Percentiles rank a stretch among this genome's conserved stretches.
phyloP scores from a whole-genome alignment of 2,113 vertebrate species.

The Mastomys natalensis region DNA sequence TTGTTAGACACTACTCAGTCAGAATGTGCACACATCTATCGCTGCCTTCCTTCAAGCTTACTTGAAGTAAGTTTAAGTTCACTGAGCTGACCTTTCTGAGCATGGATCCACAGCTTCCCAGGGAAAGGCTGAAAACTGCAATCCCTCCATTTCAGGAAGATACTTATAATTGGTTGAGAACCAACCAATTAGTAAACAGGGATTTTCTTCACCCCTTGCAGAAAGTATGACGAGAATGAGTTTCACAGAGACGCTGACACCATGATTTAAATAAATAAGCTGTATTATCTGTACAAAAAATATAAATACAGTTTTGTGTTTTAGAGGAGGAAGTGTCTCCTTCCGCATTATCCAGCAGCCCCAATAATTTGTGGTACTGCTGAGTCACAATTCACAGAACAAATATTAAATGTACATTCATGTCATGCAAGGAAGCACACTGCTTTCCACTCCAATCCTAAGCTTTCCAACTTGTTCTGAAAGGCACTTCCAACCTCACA shows the following conservation, averaged over 20 bases:
- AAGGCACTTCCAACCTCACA: conserved; percentile 3
- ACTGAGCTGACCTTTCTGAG: not conserved
- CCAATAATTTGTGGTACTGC: conserved; percentile 64
- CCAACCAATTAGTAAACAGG: not conserved
- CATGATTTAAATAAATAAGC: conserved; percentile 86
- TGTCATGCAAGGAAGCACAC: conserved; percentile 70
- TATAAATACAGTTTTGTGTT: conserved; percentile 86
- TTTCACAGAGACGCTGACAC: conserved; percentile 80
- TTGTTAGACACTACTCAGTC: not conserved
- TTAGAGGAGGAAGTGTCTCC: conserved; percentile 81
- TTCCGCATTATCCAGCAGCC: conserved; percentile 82
- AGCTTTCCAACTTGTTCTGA: not conserved
- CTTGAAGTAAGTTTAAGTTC: too few relatives aligned
- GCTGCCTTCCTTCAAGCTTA: not conserved
- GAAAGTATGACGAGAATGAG: not conserved
- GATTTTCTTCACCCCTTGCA: not conserved
- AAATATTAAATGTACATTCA: conserved; percentile 84
- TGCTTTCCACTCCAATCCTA: not conserved
- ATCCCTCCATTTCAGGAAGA: not conserved
- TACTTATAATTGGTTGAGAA: not conserved
- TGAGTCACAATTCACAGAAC: conserved; percentile 84
- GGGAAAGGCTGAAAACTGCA: not conserved
- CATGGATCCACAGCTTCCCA: not conserved
- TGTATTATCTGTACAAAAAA: conserved; percentile 88
- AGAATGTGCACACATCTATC: not conserved